Evolutionary conservation across 2,113 vertebrate genomes (phyloP).

Genomic region (Collichthys lucidus): DNA sequence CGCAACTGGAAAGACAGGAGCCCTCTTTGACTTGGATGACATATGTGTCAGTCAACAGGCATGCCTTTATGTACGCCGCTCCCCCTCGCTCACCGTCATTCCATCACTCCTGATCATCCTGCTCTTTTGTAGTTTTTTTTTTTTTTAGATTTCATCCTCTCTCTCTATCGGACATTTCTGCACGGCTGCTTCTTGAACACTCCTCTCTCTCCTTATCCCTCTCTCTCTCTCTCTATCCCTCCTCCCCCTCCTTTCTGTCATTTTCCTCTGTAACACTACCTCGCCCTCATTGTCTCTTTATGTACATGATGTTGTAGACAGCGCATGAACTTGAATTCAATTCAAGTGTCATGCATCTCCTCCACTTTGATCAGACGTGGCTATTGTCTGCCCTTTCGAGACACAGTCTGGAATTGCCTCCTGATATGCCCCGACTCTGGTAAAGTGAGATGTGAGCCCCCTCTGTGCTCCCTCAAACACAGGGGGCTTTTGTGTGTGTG

Average conservation of each 20-base stretch:
- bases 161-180: constrained; percentile 4
- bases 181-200: neutral
- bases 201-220: neutral
- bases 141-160: neutral
- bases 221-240: neutral
- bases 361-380: constrained; percentile 88
- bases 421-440: constrained; percentile 76
- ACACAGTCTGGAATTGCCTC: constrained; percentile 81
- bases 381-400: constrained; percentile 82
- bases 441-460: constrained; percentile 86
- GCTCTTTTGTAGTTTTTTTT: neutral
- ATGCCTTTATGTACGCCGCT: constrained; percentile 63
- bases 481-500: constrained; percentile 86
- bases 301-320: constrained; percentile 66
- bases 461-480: constrained; percentile 86
- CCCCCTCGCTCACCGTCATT: constrained; percentile 16
- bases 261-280: constrained; percentile 63
- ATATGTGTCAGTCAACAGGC: constrained; percentile 76
- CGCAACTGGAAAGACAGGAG: constrained; percentile 71
- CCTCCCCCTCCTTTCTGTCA: constrained; percentile 8
- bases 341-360: constrained; percentile 80
- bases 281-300: constrained; percentile 47
- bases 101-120: constrained; percentile 37
- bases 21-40: constrained; percentile 68
- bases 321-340: constrained; percentile 79